phyloP scores from a whole-genome alignment of 2,797 vertebrate genomes.

The Enteromius fasciolatus region DNA sequence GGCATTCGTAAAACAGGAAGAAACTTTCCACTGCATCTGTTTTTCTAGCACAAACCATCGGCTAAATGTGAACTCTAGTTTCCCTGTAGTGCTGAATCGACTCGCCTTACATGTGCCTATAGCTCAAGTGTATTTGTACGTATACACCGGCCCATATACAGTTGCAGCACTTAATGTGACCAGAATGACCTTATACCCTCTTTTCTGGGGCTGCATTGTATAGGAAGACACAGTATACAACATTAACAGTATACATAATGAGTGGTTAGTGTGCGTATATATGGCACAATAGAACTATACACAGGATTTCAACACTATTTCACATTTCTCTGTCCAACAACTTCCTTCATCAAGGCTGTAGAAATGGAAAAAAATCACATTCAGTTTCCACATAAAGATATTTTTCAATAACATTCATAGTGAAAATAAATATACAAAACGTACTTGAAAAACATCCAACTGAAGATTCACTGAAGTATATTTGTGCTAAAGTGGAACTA shows the following conservation, averaged over 20 bases:
- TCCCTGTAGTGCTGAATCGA: neutral
- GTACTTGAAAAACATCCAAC: neutral
- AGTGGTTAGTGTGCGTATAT: neutral
- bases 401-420: neutral
- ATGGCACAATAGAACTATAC: neutral
- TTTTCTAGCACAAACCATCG: neutral
- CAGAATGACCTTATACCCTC: constrained; percentile 29
- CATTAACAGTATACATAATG: neutral
- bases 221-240: constrained; percentile 18
- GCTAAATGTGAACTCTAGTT: neutral
- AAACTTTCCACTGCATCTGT: constrained; percentile 1
- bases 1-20: neutral
- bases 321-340: too few relatives aligned
- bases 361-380: neutral
- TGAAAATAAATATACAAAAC: neutral
- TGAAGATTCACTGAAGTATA: neutral
- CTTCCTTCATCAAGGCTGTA: too few relatives aligned
- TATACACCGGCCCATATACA: constrained; percentile 49
- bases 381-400: neutral
- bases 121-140: constrained; percentile 38
- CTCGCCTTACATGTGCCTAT: constrained; percentile 48
- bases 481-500: neutral
- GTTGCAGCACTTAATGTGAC: constrained; percentile 40
- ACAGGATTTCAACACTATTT: neutral
- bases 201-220: neutral